phyloP scores from a whole-genome alignment of 2,888 invertebrate genomes.

The Lepas anatifera region DNA sequence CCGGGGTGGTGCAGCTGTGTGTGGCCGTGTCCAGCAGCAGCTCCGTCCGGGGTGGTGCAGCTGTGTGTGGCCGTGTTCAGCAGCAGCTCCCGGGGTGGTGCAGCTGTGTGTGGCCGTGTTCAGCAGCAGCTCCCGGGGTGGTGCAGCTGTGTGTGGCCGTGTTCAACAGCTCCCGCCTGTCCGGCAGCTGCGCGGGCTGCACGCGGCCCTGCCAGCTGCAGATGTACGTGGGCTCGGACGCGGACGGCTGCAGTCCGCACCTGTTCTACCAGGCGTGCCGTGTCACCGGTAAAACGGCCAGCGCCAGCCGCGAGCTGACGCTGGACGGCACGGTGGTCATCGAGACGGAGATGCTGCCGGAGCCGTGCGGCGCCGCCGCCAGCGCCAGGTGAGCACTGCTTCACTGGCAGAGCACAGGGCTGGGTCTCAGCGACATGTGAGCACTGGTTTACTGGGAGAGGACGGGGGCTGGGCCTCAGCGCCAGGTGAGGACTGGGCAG shows the following conservation, averaged over 20 bases:
- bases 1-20: too few species aligned
- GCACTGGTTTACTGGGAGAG: too few species aligned
- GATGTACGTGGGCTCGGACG: conserved; percentile 85
- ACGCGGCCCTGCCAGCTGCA: conserved; percentile 75
- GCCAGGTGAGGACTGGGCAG: too few species aligned
- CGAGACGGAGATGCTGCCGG: conserved; percentile 77
- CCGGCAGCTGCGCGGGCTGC: conserved; percentile 62
- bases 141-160: conserved; percentile 16
- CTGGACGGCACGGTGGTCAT: conserved; percentile 90
- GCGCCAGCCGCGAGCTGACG: conserved; percentile 76
- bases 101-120: too few species aligned
- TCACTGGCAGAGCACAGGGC: too few species aligned
- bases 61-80: too few species aligned
- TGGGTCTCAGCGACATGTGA: too few species aligned
- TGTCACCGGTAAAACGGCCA: conserved; percentile 91
- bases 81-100: too few species aligned
- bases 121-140: too few species aligned
- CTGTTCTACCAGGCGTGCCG: conserved; percentile 90
- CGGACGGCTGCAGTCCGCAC: conserved; percentile 80
- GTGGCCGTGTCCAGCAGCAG: too few species aligned
- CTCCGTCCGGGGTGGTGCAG: too few species aligned
- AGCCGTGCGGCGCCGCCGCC: conserved; percentile 50
- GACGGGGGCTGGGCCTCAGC: too few species aligned
- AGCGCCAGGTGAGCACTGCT: conserved; percentile 6
- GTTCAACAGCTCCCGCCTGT: conserved; percentile 15